These are phyloP conservation scores for Speoplatyrhinus poulsoni DNA, from an alignment of 2,113 vertebrate genomes.

Conservation along the genomic window DNA sequence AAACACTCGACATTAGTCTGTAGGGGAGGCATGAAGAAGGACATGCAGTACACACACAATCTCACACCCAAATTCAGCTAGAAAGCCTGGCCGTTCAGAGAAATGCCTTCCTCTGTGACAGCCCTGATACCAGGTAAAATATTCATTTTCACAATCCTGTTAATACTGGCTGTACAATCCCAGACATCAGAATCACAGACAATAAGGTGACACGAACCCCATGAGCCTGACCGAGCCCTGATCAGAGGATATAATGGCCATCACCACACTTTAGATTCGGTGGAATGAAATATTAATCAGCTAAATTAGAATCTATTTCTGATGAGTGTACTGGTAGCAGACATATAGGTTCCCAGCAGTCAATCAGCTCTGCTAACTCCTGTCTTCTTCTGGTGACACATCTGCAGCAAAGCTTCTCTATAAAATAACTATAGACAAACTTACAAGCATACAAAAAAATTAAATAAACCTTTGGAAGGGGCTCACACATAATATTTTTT, in stretches of 20 bases:
- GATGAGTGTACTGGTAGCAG: conserved; percentile 7
- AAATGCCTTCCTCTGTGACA: neutral
- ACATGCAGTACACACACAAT: neutral
- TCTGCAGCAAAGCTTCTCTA: no score
- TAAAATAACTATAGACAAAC: no score
- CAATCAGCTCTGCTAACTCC: no score
- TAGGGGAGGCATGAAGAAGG: neutral
- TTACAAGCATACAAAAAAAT: no score
- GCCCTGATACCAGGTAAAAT: conserved; percentile 15
- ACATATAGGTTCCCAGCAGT: neutral
- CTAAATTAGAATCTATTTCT: conserved; percentile 39
- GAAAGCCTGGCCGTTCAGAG: neutral
- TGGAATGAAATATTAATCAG: conserved; percentile 24
- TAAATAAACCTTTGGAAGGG: no score
- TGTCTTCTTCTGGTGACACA: no score
- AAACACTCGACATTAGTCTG: neutral
- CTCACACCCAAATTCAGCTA: neutral
- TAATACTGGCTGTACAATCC: conserved; percentile 19
- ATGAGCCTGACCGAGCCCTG: conserved; percentile 2
- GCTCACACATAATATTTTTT: no score
- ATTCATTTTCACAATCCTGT: conserved; percentile 14
- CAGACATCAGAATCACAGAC: neutral
- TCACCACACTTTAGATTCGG: conserved; percentile 21
- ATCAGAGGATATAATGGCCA: conserved; percentile 1
- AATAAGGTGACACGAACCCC: conserved; percentile 27